Evolutionary conservation across 2,797 vertebrate genomes (phyloP).

Genomic region (Cirrhinus molitorella): DNA sequence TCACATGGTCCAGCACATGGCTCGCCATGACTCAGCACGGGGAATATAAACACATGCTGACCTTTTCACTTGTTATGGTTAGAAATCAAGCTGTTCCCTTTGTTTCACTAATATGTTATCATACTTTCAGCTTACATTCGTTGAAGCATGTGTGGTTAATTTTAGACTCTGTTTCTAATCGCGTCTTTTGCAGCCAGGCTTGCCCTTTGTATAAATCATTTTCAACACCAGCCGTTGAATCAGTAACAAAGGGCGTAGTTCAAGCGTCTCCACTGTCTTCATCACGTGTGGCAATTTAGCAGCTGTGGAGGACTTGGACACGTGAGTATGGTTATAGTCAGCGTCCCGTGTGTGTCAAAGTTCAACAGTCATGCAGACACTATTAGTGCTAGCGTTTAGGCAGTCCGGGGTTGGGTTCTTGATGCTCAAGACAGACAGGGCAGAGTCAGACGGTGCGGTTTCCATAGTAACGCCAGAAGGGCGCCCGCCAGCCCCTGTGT

Average conservation of each 20-base stretch:
- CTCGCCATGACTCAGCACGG: slow-evolving; percentile 54
- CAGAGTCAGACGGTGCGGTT: slow-evolving; percentile 16
- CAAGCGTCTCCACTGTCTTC: not conserved
- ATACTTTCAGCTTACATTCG: not conserved
- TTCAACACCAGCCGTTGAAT: slow-evolving; percentile 22
- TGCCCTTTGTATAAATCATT: slow-evolving; percentile 23
- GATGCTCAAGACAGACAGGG: slow-evolving; percentile 30
- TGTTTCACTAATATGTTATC: slow-evolving; percentile 3
- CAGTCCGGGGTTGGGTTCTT: slow-evolving; percentile 14
- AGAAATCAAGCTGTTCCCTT: slow-evolving; percentile 21
- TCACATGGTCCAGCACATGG: slow-evolving; percentile 53
- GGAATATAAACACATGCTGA: slow-evolving; percentile 40
- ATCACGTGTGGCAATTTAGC: slow-evolving; percentile 32
- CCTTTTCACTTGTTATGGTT: slow-evolving; percentile 35
- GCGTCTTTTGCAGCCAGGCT: not conserved
- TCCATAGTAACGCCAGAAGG: slow-evolving; percentile 40
- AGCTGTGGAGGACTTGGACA: slow-evolving; percentile 20
- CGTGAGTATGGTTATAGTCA: slow-evolving; percentile 17
- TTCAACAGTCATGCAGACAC: slow-evolving; percentile 28
- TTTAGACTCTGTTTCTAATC: slow-evolving; percentile 1
- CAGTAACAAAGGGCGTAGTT: slow-evolving; percentile 17
- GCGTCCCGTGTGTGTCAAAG: slow-evolving; percentile 41
- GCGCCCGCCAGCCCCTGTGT: not conserved
- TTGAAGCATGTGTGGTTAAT: not conserved
- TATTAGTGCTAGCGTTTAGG: slow-evolving; percentile 11